Evolutionary conservation across 2,888 invertebrate species (phyloP).

Genomic region (Xylophagus ater): DNA sequence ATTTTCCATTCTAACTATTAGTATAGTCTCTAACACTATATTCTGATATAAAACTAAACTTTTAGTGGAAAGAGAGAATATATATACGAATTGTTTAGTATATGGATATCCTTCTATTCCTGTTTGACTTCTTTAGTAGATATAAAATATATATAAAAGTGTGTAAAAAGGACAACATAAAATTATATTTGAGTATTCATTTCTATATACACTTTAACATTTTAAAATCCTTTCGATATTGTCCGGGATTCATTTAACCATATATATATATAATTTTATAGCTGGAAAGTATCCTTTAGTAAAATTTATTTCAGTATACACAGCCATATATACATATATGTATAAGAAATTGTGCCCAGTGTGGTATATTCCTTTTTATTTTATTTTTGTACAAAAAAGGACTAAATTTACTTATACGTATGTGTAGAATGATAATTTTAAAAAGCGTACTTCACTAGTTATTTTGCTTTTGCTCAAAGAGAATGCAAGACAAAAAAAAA

Average conservation of each 20-base stretch:
- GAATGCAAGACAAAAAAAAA: constrained; percentile 14
- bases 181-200: no score
- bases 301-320: constrained; percentile 6
- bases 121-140: constrained; percentile 13
- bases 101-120: no score
- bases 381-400: background rate
- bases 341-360: constrained; percentile 9
- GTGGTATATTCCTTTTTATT: constrained; percentile 10
- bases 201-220: no score
- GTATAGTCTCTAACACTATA: no score
- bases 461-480: constrained; percentile 17
- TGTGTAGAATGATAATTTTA: constrained; percentile 9
- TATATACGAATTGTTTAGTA: no score
- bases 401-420: constrained; percentile 3
- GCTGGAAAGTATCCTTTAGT: constrained; percentile 11
- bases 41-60: no score
- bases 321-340: background rate
- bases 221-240: constrained; percentile 15
- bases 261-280: constrained; percentile 9
- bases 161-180: constrained; percentile 10
- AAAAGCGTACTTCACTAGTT: constrained; percentile 15
- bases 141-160: no score
- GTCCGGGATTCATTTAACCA: constrained; percentile 16
- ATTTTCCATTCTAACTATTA: no score
- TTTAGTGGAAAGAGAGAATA: no score